Evolutionary conservation across 2,113 vertebrate genomes (phyloP).

Genomic region (Aythya baeri): DNA sequence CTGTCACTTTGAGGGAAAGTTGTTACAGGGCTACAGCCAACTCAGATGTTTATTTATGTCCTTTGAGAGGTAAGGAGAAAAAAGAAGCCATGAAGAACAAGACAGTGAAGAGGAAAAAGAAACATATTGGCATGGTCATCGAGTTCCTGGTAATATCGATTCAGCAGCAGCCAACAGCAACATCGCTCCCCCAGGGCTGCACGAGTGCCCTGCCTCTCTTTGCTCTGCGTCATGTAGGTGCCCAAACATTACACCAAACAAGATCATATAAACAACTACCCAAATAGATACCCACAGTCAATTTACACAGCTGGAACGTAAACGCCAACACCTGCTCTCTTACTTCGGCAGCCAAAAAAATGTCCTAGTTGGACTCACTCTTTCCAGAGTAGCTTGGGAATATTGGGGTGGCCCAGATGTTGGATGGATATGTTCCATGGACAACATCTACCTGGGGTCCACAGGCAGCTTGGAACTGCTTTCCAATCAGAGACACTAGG

Average conservation of each 20-base stretch:
- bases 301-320: constrained; percentile 10
- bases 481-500: neutral
- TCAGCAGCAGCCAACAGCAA: constrained; percentile 32
- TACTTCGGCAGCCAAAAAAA: neutral
- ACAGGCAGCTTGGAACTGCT: neutral
- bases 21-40: constrained; percentile 19
- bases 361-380: neutral
- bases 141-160: neutral
- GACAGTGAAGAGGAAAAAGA: neutral
- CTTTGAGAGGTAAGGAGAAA: neutral
- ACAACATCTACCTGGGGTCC: too few species aligned
- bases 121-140: neutral
- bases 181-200: neutral
- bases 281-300: neutral
- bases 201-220: neutral
- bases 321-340: neutral
- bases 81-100: neutral
- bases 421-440: too few species aligned
- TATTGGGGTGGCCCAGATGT: neutral
- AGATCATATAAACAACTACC: neutral
- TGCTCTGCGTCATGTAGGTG: neutral
- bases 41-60: constrained; percentile 17
- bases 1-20: constrained; percentile 16
- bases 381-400: neutral
- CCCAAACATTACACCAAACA: neutral